These are phyloP conservation scores for Poecilia picta DNA, from an alignment of 2,797 vertebrate species.

Conservation along the genomic window DNA sequence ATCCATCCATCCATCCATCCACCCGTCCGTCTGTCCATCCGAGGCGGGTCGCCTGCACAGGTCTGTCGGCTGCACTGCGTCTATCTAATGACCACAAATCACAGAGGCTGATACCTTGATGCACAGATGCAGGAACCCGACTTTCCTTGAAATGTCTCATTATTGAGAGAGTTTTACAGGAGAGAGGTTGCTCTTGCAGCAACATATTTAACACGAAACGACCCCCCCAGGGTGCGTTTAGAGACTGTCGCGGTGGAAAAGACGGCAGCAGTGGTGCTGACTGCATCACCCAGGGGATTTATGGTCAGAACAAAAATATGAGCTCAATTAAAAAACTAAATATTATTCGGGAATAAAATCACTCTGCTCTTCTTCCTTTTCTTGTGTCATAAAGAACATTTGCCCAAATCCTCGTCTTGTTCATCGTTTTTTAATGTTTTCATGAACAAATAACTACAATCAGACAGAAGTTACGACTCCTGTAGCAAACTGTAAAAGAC, in stretches of 20 bases:
- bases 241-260: conserved; percentile 12
- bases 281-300: conserved; percentile 2
- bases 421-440: background rate
- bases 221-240: conserved; percentile 25
- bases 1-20: too few relatives aligned
- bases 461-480: background rate
- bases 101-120: too few relatives aligned
- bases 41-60: too few relatives aligned
- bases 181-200: conserved; percentile 18
- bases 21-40: too few relatives aligned
- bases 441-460: background rate
- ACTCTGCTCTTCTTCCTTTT: background rate
- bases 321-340: background rate
- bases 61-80: too few relatives aligned
- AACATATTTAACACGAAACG: conserved; percentile 27
- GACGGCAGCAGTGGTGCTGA: background rate
- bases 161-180: conserved; percentile 14
- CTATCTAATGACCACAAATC: too few relatives aligned
- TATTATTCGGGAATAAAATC: conserved; percentile 7
- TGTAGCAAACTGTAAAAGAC: background rate
- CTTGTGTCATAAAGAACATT: too few relatives aligned
- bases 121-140: background rate
- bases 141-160: conserved; percentile 6
- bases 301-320: background rate
- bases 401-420: background rate